Evolutionary conservation across 2,797 vertebrate genomes (phyloP).

Genomic region (Halcyon leucocephala): DNA sequence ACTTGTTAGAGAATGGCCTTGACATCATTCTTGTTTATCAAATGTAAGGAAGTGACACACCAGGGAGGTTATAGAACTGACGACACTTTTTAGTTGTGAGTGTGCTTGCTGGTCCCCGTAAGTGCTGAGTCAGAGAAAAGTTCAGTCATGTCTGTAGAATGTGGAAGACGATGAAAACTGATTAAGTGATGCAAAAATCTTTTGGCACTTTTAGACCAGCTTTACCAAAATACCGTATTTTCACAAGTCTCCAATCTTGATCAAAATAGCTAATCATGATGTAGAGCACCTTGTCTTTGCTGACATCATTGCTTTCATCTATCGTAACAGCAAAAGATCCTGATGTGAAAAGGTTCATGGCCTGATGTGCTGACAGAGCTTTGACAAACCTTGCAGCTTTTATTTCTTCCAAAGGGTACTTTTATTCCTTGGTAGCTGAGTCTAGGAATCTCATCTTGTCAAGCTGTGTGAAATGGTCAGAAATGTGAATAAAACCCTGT

Average conservation of each 20-base stretch:
- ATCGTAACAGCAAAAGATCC: neutral
- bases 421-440: neutral
- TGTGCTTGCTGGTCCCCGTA: neutral
- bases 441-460: neutral
- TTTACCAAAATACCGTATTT: neutral
- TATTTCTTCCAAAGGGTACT: neutral
- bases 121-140: constrained; percentile 22
- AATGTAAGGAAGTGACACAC: neutral
- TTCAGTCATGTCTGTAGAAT: neutral
- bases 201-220: constrained; percentile 3
- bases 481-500: neutral
- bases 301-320: constrained; percentile 16
- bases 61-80: neutral
- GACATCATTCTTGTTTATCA: neutral
- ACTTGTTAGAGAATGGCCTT: neutral
- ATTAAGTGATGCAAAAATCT: neutral
- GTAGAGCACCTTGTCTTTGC: neutral
- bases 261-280: constrained; percentile 9
- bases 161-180: constrained; percentile 9
- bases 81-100: neutral
- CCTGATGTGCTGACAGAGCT: neutral
- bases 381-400: neutral
- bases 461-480: neutral
- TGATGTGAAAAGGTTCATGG: neutral
- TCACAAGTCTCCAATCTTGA: neutral